Evolutionary conservation across 2,888 invertebrate species (phyloP).

Genomic region (Drosophila pseudotakahashii): DNA sequence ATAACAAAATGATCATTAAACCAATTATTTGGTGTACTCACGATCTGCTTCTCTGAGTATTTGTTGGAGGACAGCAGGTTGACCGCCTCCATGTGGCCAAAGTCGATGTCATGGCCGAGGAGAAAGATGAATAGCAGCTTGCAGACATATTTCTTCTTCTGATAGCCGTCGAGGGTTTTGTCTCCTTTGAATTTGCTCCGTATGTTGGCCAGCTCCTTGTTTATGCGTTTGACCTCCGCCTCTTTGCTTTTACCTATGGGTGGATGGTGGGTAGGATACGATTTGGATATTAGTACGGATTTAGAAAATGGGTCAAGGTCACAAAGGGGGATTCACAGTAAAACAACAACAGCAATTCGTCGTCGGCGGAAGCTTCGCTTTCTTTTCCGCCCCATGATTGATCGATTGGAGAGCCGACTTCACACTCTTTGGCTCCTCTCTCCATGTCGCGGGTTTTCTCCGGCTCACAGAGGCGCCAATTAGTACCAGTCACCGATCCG

Average conservation of each 20-base stretch:
- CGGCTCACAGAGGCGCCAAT: constrained; percentile 48
- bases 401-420: constrained; percentile 22
- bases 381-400: constrained; percentile 21
- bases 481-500: constrained; percentile 72
- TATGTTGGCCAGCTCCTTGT: constrained; percentile 99
- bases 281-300: not conserved
- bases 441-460: constrained; percentile 15
- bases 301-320: constrained; percentile 39
- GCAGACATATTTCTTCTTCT: constrained; percentile 99
- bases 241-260: constrained; percentile 97
- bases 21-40: constrained; percentile 84
- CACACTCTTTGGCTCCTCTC: constrained; percentile 14
- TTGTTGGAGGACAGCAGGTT: constrained; percentile 99
- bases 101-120: constrained; percentile 99
- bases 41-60: constrained; percentile 99
- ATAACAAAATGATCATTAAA: constrained; percentile 16
- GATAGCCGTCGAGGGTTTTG: constrained; percentile 99
- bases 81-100: constrained; percentile 99
- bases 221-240: constrained; percentile 99
- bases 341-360: constrained; percentile 12
- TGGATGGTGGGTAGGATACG: too few species aligned
- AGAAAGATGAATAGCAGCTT: constrained; percentile 99
- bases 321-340: constrained; percentile 36
- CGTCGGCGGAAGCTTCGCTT: constrained; percentile 21
- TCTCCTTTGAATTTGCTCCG: constrained; percentile 99